Conservation (phyloP, 2,888 invertebrate species). For the Limnephilus rhombicus region DNA sequence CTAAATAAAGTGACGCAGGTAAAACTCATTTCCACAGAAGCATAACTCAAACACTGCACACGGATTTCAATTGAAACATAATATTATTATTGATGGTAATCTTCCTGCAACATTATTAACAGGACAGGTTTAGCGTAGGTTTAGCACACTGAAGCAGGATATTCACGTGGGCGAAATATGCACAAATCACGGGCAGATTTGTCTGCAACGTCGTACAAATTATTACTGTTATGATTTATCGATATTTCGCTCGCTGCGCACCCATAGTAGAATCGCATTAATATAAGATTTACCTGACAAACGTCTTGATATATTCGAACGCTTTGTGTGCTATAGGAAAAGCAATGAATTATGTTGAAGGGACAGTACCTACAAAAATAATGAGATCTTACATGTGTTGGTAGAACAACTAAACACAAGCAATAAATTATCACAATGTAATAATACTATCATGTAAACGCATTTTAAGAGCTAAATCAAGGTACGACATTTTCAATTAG, state of each 20-base stretch:
- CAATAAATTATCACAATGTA: not conserved
- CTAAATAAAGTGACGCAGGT: not conserved
- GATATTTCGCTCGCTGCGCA: conserved; percentile 11
- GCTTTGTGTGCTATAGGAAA: conserved; percentile 11
- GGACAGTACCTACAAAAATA: not conserved
- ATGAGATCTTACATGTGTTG: not conserved
- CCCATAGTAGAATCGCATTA: conserved; percentile 7
- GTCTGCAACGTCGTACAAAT: conserved; percentile 20
- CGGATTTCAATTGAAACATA: not conserved
- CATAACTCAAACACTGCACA: not conserved
- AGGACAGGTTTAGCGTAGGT: not conserved
- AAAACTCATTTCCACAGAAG: not conserved
- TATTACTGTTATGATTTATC: conserved; percentile 34
- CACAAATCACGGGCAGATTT: conserved; percentile 31
- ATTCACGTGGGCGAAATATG: conserved; percentile 9
- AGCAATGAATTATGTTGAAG: not conserved
- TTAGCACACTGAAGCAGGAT: not conserved
- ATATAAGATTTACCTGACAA: conserved; percentile 37
- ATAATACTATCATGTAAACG: not conserved
- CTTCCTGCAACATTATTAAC: not conserved
- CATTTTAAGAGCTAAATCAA: not conserved
- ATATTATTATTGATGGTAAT: not conserved
- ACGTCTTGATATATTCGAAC: conserved; percentile 21
- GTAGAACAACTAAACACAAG: not conserved
- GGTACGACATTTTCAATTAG: not conserved